phyloP scores from a whole-genome alignment of 1,140 invertebrate genomes.

The Papilio aristodemus region DNA sequence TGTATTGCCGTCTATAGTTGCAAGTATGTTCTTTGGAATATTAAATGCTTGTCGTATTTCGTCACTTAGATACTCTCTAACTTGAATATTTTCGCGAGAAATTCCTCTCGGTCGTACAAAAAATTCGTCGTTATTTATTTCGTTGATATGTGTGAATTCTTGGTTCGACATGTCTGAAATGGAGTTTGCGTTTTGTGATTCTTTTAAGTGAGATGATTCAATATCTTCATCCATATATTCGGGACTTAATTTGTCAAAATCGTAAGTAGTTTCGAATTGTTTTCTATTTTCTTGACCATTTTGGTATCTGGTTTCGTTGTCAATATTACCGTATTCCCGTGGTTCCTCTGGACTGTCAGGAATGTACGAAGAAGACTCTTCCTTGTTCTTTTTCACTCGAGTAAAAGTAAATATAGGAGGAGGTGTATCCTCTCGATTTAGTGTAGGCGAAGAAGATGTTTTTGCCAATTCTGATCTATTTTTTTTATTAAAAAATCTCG shows the following conservation, averaged over 20 bases:
- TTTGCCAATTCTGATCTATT: conserved; percentile 68
- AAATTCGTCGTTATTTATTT: conserved; percentile 93
- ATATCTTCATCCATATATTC: conserved; percentile 58
- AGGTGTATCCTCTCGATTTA: conserved; percentile 77
- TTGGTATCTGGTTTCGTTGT: conserved; percentile 49
- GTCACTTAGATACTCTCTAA: conserved; percentile 86
- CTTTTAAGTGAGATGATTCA: conserved; percentile 42
- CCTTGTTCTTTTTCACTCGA: conserved; percentile 58
- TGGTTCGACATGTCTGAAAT: conserved; percentile 62
- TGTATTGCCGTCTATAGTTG: conserved; percentile 78
- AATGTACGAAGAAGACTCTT: conserved; percentile 48
- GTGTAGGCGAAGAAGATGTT: conserved; percentile 71
- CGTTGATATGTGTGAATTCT: conserved; percentile 84
- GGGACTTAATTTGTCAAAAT: conserved; percentile 67
- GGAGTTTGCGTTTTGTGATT: conserved; percentile 44
- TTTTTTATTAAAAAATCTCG: conserved; percentile 86
- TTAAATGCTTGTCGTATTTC: conserved; percentile 90
- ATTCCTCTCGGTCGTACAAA: conserved; percentile 89
- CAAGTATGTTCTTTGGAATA: conserved; percentile 83
- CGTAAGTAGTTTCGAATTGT: conserved; percentile 63
- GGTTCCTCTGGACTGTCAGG: conserved; percentile 64
- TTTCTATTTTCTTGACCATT: conserved; percentile 49
- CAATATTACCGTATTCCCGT: conserved; percentile 66
- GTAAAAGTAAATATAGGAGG: conserved; percentile 74
- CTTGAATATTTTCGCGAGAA: conserved; percentile 89